A percentile compares a stretch with the other conserved stretches of the same genome.
Evolutionary conservation across 2,888 invertebrate genomes (phyloP).

Genomic region (Phyllotreta cruciferae): DNA sequence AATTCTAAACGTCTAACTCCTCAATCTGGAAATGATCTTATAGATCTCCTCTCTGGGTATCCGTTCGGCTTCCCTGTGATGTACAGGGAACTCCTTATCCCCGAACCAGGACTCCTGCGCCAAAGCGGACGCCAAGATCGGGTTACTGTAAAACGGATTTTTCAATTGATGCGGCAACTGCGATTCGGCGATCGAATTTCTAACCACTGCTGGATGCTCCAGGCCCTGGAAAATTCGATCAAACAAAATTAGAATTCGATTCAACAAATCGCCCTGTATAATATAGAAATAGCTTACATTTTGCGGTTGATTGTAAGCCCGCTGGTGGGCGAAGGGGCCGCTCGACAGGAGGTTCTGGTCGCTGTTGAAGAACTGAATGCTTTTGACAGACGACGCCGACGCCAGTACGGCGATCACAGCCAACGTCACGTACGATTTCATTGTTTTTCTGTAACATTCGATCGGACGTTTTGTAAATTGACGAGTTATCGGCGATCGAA

Average conservation of each 20-base stretch:
- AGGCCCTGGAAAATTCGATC: conserved; percentile 43
- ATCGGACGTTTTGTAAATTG: conserved; percentile 18
- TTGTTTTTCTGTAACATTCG: conserved; percentile 31
- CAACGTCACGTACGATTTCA: conserved; percentile 34
- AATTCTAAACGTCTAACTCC: conserved; percentile 10
- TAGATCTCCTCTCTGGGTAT: conserved; percentile 80
- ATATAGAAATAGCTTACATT: conserved; percentile 2
- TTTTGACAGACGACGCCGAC: conserved; percentile 25
- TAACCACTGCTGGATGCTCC: conserved; percentile 76
- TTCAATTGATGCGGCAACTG: conserved; percentile 73
- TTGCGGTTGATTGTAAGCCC: conserved; percentile 28
- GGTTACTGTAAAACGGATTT: conserved; percentile 81
- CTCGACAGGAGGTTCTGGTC: conserved; percentile 38
- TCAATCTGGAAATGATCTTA: conserved; percentile 70
- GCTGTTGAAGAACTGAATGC: conserved; percentile 34
- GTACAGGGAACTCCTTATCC: conserved; percentile 79
- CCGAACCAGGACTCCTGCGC: conserved; percentile 82
- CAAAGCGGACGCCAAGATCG: conserved; percentile 73
- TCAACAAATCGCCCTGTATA: not conserved
- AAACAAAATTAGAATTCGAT: not conserved
- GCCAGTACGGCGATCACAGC: conserved; percentile 31
- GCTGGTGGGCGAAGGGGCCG: conserved; percentile 31
- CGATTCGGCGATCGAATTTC: conserved; percentile 75
- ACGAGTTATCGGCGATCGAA: conserved; percentile 1
- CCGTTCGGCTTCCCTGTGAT: conserved; percentile 80